Evolutionary conservation across 2,888 invertebrate genomes (phyloP), one percentile per base, ranked within the genome.

Genomic region (Brenthis ino): DNA sequence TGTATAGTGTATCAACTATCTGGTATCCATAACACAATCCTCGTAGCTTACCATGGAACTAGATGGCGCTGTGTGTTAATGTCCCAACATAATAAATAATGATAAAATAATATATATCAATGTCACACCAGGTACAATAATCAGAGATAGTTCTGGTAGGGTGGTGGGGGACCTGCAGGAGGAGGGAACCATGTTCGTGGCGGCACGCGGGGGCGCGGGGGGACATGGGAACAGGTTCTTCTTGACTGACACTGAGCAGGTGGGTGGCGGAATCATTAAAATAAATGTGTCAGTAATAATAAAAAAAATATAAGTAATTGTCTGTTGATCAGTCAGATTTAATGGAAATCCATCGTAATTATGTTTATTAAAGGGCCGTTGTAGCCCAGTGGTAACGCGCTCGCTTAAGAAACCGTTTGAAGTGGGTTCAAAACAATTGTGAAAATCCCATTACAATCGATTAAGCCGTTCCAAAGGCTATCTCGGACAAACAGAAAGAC

Each of bases 201-300:
- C 97, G 11, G 98, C 99, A 13, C 92, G 98, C 72, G 99, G 99
- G 0, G 99, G 99, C 4, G 95, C 97, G 0, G 99, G 99, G 0
- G 99, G 99, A 0, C 96, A 96, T 82, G 99, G 99, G 0, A 99
- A 99, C 90, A 94, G 95, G 72, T 99, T 96, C 91, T 99, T 99
- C 86, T 94, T 96, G 24, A 95, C 96, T 0, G 96, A 97, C 77
- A 94, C 94, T 57, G 93, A 96, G 82, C 96, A 97, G 93, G 89
- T 90, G 50, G 58, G 37, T 43, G 2, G 48, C n/a, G 1, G 37
- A 3, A 37, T 47, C 24, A 20, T 24, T 24, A n/a, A 37, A 57
- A 57, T 13, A 37, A 56, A 11, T 24, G 33, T 28, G 24, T 55
- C 13, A 28, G 4, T 28, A 28, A 28, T 28, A 20, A 20, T 24